Base-by-base conservation (phyloP, 2,113 vertebrate species). In the Petrocephalus zakoni region DNA sequence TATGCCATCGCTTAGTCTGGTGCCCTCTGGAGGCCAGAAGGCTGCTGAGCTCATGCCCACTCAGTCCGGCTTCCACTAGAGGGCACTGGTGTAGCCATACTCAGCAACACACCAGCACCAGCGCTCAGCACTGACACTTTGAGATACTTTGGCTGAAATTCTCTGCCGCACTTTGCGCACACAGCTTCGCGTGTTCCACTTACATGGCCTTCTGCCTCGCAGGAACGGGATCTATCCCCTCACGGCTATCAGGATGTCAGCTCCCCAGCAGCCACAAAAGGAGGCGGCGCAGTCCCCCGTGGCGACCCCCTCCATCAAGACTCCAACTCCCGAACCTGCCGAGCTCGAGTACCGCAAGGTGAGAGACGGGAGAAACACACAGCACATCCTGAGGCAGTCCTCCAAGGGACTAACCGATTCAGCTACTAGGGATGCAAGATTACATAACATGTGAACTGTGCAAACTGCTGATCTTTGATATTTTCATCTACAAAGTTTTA, bases 191-290 rank as follows among this genome's bases (percentile, higher is more conserved):
- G 2, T 9, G 15, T 2, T 56, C 4, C 34, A 55, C 52, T 21
- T 75, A 34, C 75, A 11, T 61, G 1, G 0, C 46, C 87, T 88
- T 22, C 72, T 19, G 0, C 51, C 7, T 13, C 4, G 49, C 53
- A 99, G 98, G 94, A 99, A 99, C 46, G 98, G 98, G 22, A 99
- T 99, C 92, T 99, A 99, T 89, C 98, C 98, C 5, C 94, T 99
- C 88, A 99, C 97, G 0, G 98, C 98, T 1, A 99, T 99, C 42
- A 97, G 98, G 85, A 94, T 99, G 72, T 97, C 98, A 0, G 95
- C 97, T 25, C 97, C 97, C 61, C 98, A 99, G 90, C 98, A 99
- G 87, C 98, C 98, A 4, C 98, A 99, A 93, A 97, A 98, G 93
- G 98, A 99, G 21, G 92, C 97, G 25, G 98, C 99, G 88, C 98